Base-by-base conservation (phyloP, 2,113 vertebrate genomes). In the Polypterus senegalus region DNA sequence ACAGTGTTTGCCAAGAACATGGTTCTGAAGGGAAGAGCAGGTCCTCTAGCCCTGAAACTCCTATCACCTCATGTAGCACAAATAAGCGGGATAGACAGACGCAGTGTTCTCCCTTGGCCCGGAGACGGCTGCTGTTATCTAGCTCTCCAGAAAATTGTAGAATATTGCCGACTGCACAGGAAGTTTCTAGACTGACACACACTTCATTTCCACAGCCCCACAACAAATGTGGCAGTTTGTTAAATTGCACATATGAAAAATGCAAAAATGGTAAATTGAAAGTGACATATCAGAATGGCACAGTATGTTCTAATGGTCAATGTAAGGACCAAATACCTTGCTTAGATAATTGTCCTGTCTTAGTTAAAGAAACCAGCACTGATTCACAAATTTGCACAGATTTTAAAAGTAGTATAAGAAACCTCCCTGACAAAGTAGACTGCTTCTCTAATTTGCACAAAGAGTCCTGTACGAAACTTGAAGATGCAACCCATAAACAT, bases 111-210 rank as follows among this genome's bases (percentile, higher is more conserved):
- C 78, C 84, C 43, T 91, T 86, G n/a, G 75, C 84, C 51, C 90
- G 85, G 80, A 88, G 91, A 76, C 91, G 86, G 74, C 73, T 91
- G 43, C 71, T 79, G 76, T 83, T 90, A 74, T 70, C 77, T 55
- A 85, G 85, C 70, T 73, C 75, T 47, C 66, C 59, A 60, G 89
- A 92, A 47, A 69, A 74, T 53, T 79, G 75, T 43, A 73, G 80
- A 52, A 83, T 86, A 4, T 76, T 80, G 7, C 81, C 86, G 67
- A 83, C 83, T 3, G 84, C 86, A 43, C 83, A 85, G 58, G 81
- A 86, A 73, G 84, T 86, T 60, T 83, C 84, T 0, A 77, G 84
- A 76, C 69, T 86, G 64, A 82, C 89, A 78, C 91, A 79, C 72
- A 90, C 86, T 73, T 73, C 86, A 55, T 84, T 90, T 76, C 90